A percentile compares a stretch with the other conserved stretches of the same genome.
Evolutionary conservation across 2,113 vertebrate species (phyloP).

Genomic region (Podocnemis expansa): DNA sequence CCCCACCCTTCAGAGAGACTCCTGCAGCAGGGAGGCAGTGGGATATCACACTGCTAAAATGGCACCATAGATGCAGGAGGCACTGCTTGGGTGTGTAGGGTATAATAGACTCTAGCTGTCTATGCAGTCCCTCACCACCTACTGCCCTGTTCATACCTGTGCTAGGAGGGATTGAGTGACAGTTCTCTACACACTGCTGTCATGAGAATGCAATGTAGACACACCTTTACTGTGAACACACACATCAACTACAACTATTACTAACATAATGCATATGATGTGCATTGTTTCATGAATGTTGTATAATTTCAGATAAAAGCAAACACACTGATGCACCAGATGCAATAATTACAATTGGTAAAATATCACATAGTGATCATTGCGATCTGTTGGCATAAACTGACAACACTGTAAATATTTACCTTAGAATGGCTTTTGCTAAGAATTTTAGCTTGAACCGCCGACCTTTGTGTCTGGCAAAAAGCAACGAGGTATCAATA

Average conservation of each 20-base stretch:
- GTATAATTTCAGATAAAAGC: not conserved
- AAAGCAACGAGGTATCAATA: slow-evolving; percentile 92
- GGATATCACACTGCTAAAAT: not conserved
- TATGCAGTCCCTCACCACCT: not conserved
- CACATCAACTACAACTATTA: not conserved
- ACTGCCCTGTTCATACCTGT: not conserved
- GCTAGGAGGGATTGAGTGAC: not conserved
- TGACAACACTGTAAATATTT: slow-evolving; percentile 56
- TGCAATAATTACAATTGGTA: not conserved
- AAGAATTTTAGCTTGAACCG: slow-evolving; percentile 90
- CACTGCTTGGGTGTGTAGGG: not conserved
- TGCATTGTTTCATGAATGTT: not conserved
- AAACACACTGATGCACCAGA: not conserved
- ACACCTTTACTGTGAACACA: not conserved
- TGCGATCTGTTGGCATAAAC: not conserved
- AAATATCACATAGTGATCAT: not conserved
- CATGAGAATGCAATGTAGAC: not conserved
- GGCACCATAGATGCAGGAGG: not conserved
- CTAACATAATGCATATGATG: not conserved
- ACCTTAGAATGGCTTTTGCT: slow-evolving; percentile 86
- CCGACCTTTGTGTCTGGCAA: slow-evolving; percentile 78
- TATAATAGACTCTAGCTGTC: not conserved
- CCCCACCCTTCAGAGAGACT: not conserved
- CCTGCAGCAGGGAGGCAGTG: not conserved
- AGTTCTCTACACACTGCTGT: not conserved